Evolutionary conservation across 2,888 invertebrate species (phyloP).

Genomic region (Acanthopleura granulata): DNA sequence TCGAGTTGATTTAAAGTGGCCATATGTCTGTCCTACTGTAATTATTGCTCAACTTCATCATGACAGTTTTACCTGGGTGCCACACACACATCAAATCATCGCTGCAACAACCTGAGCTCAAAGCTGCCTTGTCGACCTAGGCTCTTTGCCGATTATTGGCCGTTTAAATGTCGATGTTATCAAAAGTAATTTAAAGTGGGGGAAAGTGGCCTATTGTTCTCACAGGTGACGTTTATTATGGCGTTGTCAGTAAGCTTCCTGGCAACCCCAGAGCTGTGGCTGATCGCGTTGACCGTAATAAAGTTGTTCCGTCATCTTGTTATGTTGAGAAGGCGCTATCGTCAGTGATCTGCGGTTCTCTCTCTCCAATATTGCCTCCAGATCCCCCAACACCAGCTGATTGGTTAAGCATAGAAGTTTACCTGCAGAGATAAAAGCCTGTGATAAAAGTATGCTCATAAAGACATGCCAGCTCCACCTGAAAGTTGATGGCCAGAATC

Average conservation of each 20-base stretch:
- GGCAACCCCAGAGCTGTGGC: neutral
- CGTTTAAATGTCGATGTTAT: neutral
- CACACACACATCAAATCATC: neutral
- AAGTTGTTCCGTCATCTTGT: constrained; percentile 8
- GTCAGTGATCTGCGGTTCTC: neutral
- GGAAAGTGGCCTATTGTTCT: constrained; percentile 16
- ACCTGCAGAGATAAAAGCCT: neutral
- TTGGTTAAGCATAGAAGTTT: neutral
- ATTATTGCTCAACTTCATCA: neutral
- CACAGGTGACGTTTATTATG: neutral
- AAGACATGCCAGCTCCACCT: neutral
- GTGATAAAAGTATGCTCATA: neutral
- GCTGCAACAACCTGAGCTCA: neutral
- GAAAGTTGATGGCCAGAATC: neutral
- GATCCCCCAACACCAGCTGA: too few species aligned
- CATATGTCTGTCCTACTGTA: constrained; percentile 12
- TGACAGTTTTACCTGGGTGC: neutral
- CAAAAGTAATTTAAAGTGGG: constrained; percentile 6
- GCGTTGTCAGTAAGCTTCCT: neutral
- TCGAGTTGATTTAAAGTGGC: constrained; percentile 7
- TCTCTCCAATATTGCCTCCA: neutral
- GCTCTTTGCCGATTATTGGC: constrained; percentile 2
- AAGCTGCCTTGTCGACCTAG: neutral
- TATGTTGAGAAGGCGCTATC: neutral
- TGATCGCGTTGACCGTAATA: neutral